Percentiles rank a stretch among this genome's conserved stretches.
These are phyloP conservation scores for Neocrepidodera transversa DNA, from an alignment of 2,888 invertebrate species.

Conservation along the genomic window DNA sequence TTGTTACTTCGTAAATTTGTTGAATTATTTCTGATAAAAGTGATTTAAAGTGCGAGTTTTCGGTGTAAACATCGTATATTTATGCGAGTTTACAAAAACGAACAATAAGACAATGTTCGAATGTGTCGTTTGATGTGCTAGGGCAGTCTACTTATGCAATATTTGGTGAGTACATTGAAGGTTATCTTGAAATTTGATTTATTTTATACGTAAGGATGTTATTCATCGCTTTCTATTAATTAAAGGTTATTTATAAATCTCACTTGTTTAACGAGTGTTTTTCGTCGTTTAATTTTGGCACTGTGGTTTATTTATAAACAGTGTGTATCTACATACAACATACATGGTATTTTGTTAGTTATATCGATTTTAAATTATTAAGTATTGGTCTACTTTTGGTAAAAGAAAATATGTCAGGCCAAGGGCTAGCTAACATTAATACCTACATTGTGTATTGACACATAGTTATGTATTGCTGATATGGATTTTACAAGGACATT, in stretches of 20 bases:
- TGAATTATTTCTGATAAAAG: slow-evolving; percentile 23
- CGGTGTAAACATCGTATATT: slow-evolving; percentile 23
- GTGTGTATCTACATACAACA: no score
- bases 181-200: slow-evolving; percentile 40
- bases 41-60: slow-evolving; percentile 28
- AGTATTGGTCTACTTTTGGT: slow-evolving; percentile 12
- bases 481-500: slow-evolving; percentile 42
- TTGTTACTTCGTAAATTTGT: slow-evolving; percentile 27
- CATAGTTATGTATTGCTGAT: slow-evolving; percentile 36
- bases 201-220: slow-evolving; percentile 30
- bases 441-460: slow-evolving; percentile 44
- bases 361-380: slow-evolving; percentile 13
- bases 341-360: slow-evolving; percentile 3
- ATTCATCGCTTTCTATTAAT: slow-evolving; percentile 30
- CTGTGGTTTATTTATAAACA: slow-evolving; percentile 11
- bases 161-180: slow-evolving; percentile 47
- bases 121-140: slow-evolving; percentile 32
- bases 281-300: not conserved
- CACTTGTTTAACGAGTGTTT: not conserved
- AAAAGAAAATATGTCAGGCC: slow-evolving; percentile 47
- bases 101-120: slow-evolving; percentile 26
- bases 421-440: slow-evolving; percentile 46
- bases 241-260: slow-evolving; percentile 29
- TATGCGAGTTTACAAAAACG: slow-evolving; percentile 7
- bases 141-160: slow-evolving; percentile 44